Evolutionary conservation across 2,113 vertebrate genomes (phyloP), one percentile per base, ranked within the genome.

Genomic region (Propithecus coquereli): DNA sequence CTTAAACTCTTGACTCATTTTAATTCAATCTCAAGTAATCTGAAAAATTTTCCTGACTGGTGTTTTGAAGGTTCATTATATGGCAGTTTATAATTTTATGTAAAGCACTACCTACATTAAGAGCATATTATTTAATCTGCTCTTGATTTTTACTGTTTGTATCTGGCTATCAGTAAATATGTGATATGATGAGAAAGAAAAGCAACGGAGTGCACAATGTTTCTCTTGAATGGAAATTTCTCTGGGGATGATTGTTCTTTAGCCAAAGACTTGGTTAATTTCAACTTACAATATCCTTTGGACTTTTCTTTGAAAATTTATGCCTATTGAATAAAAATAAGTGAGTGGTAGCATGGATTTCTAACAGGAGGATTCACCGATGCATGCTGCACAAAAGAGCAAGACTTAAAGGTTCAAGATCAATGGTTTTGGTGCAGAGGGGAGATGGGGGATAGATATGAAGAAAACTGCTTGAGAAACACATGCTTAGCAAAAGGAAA

Each of bases 301-400:
- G 18, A 65, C 10, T 83, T 32, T 66, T 86, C 40, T 86, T 79
- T 47, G 74, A 79, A 92, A 92, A 91, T 91, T 91, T 65, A 37
- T 95, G 25, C 22, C 85, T 93, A 34, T 30, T 82, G 68, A 87
- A 40, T 88, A 54, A 94, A 94, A 95, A 74, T 86, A 92, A 94
- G n/a, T 43, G 52, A 89, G 30, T 71, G 86, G 34, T 66, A 80
- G 61, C 23, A 17, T 91, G 54, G n/a, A 50, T 97, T 95, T 97
- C 52, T 96, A 77, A 27, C 47, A 91, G 81, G 43, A 97, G 27
- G 17, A 61, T 76, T 95, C 77, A 82, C 37, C 71, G 59, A 74
- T 91, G 22, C 17, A 32, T 95, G 66, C 37, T 87, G 86, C 30
- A 84, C 13, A 37, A 83, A 87, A 91, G 50, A 96, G 20, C 34